Conservation (phyloP, 2,797 vertebrate genomes). For the Anguilla pacifica region DNA sequence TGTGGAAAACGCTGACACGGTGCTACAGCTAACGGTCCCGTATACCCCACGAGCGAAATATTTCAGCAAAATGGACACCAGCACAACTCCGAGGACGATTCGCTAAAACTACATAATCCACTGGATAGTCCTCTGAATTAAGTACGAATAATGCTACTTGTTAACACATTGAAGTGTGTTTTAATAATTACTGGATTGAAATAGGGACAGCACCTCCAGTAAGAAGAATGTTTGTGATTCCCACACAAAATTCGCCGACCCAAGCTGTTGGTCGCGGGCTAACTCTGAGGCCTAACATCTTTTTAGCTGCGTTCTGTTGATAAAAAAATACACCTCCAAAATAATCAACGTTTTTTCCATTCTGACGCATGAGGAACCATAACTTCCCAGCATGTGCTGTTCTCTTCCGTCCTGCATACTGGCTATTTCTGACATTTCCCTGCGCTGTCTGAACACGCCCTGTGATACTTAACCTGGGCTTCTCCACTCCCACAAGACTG, state of each 20-base stretch:
- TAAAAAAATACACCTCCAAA: not conserved
- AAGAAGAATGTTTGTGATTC: not conserved
- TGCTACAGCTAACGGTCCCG: no score
- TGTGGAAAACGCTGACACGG: no score
- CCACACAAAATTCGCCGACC: not conserved
- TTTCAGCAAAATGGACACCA: not conserved
- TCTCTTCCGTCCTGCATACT: not conserved
- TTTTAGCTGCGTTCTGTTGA: not conserved
- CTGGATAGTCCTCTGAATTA: not conserved
- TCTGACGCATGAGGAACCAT: not conserved
- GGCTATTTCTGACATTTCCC: constrained; percentile 6
- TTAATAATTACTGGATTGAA: not conserved
- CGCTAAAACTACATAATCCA: not conserved
- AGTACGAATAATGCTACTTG: not conserved
- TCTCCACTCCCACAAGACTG: constrained; percentile 38
- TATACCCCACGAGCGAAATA: no score
- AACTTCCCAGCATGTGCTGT: not conserved
- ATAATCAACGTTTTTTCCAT: not conserved
- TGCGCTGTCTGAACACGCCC: constrained; percentile 32
- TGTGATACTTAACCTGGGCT: constrained; percentile 33
- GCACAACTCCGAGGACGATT: not conserved
- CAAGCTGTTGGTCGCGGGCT: not conserved
- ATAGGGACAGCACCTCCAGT: not conserved
- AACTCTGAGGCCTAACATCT: no score
- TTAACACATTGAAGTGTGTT: no score